Evolutionary conservation across 2,113 vertebrate genomes (phyloP).

Genomic region (Alaudala cheleensis): DNA sequence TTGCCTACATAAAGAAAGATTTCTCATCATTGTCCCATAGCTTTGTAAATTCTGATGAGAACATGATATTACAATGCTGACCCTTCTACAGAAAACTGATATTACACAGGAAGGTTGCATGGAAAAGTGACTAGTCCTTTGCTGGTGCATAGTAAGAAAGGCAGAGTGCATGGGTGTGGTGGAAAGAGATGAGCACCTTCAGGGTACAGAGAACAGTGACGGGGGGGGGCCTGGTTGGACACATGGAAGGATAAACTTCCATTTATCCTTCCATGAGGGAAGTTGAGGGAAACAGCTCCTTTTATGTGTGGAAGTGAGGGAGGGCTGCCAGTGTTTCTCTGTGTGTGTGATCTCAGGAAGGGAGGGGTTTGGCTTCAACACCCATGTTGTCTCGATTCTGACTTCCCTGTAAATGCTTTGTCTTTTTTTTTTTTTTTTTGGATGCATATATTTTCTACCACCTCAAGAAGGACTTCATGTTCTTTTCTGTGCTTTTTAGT

Average conservation of each 20-base stretch:
- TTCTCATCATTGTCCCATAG: background rate
- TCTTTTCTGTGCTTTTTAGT: background rate
- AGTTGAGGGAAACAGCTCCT: background rate
- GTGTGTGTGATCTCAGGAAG: background rate
- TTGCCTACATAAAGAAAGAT: background rate
- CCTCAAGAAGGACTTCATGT: background rate
- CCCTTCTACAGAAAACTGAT: background rate
- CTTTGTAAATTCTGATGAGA: background rate
- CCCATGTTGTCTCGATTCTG: background rate
- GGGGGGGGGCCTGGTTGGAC: background rate
- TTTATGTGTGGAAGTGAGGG: background rate
- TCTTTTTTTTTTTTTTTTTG: background rate
- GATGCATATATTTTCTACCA: background rate
- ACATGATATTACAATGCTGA: background rate
- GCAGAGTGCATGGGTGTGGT: background rate
- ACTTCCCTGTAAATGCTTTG: background rate
- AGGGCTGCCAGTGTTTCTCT: background rate
- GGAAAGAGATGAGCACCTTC: background rate
- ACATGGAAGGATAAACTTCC: background rate
- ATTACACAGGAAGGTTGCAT: background rate
- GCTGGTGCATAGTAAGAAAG: background rate
- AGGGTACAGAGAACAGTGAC: background rate
- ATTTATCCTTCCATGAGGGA: no score
- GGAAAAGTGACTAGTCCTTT: background rate
- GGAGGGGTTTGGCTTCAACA: background rate